Percentiles rank a stretch among this genome's conserved stretches.
phyloP scores from a whole-genome alignment of 2,113 vertebrate species.

The Elephantulus edwardii region DNA sequence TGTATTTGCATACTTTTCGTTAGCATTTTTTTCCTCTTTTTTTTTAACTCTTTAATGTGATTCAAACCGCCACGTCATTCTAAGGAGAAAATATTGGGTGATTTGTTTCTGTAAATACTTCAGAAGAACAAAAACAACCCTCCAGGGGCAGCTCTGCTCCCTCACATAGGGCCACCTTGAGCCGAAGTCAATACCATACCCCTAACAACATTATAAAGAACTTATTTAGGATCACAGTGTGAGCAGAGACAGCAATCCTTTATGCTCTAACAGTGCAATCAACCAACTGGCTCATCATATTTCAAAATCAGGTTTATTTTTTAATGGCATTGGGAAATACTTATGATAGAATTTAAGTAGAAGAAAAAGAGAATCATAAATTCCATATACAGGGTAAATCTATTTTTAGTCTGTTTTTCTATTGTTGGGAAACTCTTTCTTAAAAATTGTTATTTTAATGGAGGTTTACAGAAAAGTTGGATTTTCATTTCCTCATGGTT shows the following conservation, averaged over 20 bases:
- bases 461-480: too few relatives aligned
- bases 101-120: background rate
- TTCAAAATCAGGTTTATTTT: slow-evolving; percentile 22
- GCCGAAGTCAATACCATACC: background rate
- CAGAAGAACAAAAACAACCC: too few relatives aligned
- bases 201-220: background rate
- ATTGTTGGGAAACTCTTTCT: too few relatives aligned
- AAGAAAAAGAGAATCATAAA: background rate
- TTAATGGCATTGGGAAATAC: background rate
- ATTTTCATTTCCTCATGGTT: too few relatives aligned
- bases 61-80: background rate
- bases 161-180: too few relatives aligned
- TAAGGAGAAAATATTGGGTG: background rate
- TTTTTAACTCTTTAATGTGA: background rate
- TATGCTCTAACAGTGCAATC: slow-evolving; percentile 1
- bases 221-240: background rate
- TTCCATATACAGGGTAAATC: background rate
- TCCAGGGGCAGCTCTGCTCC: background rate
- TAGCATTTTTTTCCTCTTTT: background rate
- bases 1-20: background rate
- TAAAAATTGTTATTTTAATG: too few relatives aligned
- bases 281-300: background rate
- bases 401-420: too few relatives aligned
- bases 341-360: background rate
- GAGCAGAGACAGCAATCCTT: slow-evolving; percentile 30